Evolutionary conservation across 2,888 invertebrate genomes (phyloP).

Genomic region (Lapara coniferarum): DNA sequence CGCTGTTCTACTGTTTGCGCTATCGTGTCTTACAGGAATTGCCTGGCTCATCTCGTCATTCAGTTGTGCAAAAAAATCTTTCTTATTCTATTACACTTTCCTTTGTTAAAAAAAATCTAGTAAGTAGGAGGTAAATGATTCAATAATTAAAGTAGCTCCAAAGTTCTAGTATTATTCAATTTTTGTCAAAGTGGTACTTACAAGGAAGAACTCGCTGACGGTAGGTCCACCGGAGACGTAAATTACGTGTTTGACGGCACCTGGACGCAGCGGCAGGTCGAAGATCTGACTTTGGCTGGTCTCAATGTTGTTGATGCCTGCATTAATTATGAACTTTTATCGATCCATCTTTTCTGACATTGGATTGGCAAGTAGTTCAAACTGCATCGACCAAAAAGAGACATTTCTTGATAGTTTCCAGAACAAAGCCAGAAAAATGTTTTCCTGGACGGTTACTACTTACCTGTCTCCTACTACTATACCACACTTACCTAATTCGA

Average conservation of each 20-base stretch:
- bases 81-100: too few species aligned
- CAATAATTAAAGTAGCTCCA: background rate
- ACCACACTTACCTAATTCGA: slow-evolving; percentile 53
- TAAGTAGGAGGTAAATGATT: background rate
- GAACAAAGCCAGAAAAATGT: too few species aligned
- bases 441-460: too few species aligned
- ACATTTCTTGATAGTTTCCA: too few species aligned
- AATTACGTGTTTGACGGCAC: slow-evolving; percentile 89
- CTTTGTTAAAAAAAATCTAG: too few species aligned
- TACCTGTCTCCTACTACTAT: background rate
- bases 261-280: slow-evolving; percentile 89
- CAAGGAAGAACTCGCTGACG: slow-evolving; percentile 78
- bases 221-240: slow-evolving; percentile 86
- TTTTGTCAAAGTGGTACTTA: slow-evolving; percentile 60
- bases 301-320: slow-evolving; percentile 81
- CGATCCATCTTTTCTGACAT: background rate
- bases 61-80: too few species aligned
- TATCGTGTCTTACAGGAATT: too few species aligned
- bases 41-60: too few species aligned
- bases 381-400: too few species aligned
- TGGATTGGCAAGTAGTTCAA: background rate
- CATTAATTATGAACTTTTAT: slow-evolving; percentile 43
- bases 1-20: too few species aligned
- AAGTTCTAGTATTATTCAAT: too few species aligned
- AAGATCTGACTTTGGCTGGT: slow-evolving; percentile 86